Evolutionary conservation across 1,140 invertebrate species (phyloP).

Genomic region (Arion vulgaris): DNA sequence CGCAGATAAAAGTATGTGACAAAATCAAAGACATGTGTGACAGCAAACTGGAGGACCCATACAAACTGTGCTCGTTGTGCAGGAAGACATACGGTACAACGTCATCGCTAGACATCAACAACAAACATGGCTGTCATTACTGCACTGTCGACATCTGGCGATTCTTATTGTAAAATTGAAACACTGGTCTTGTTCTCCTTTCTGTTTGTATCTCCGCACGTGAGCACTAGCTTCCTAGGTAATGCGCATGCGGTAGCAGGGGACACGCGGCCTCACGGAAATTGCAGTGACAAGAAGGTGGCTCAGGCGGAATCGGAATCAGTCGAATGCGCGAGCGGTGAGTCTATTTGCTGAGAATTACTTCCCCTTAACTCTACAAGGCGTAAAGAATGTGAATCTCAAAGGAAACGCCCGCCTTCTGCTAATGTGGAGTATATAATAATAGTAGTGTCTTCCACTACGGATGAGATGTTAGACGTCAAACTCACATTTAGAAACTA

Average conservation of each 20-base stretch:
- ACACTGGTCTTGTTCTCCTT: neutral
- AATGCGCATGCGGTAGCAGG: neutral
- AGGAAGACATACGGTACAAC: neutral
- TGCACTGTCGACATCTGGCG: slow-evolving; percentile 17
- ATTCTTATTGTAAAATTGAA: slow-evolving; percentile 15
- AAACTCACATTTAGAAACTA: too few relatives aligned
- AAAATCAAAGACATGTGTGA: neutral
- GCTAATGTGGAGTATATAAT: neutral
- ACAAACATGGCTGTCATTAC: neutral
- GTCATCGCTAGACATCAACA: neutral
- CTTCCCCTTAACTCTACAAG: neutral
- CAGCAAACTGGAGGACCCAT: neutral
- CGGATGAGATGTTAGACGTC: neutral
- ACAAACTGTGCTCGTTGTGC: neutral
- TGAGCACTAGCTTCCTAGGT: slow-evolving; percentile 1
- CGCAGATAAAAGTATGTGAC: neutral
- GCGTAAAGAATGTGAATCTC: neutral
- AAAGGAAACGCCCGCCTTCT: neutral
- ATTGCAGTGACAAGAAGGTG: slow-evolving; percentile 33
- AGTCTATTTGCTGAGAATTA: slow-evolving; percentile 28
- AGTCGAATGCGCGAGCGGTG: neutral
- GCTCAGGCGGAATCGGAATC: slow-evolving; percentile 10
- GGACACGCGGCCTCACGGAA: slow-evolving; percentile 22
- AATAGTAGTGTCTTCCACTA: neutral
- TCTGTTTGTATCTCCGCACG: slow-evolving; percentile 1